These are phyloP conservation scores for Acanthurus tractus DNA, from an alignment of 2,797 vertebrate genomes.

Conservation along the genomic window DNA sequence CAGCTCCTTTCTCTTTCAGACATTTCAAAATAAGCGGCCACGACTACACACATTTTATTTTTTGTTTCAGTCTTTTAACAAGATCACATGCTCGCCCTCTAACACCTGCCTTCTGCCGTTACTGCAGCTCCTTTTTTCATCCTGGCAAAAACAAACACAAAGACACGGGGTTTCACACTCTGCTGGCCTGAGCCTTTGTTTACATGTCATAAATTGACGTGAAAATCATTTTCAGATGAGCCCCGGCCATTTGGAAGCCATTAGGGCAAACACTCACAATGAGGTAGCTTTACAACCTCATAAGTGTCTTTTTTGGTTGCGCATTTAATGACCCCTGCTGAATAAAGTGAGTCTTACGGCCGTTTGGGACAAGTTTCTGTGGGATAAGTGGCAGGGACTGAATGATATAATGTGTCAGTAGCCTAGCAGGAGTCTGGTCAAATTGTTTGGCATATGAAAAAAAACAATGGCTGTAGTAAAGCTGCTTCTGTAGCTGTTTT, in stretches of 20 bases:
- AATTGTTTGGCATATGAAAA: slow-evolving; percentile 29
- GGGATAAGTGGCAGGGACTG: slow-evolving; percentile 44
- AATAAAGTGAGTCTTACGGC: slow-evolving; percentile 69
- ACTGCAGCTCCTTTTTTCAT: slow-evolving; percentile 36
- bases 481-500: slow-evolving; percentile 18
- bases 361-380: slow-evolving; percentile 60
- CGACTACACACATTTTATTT: not conserved
- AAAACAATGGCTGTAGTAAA: slow-evolving; percentile 17
- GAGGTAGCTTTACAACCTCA: slow-evolving; percentile 72
- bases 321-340: slow-evolving; percentile 73
- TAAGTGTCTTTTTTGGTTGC: slow-evolving; percentile 72
- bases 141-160: slow-evolving; percentile 41
- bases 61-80: too few relatives aligned
- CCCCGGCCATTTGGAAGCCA: slow-evolving; percentile 76
- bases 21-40: not conserved
- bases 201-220: slow-evolving; percentile 77
- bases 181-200: slow-evolving; percentile 67
- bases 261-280: slow-evolving; percentile 71
- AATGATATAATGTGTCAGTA: slow-evolving; percentile 51
- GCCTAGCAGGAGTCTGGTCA: slow-evolving; percentile 34
- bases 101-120: slow-evolving; percentile 28
- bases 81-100: slow-evolving; percentile 15
- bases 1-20: not conserved
- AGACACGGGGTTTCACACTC: slow-evolving; percentile 61
- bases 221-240: slow-evolving; percentile 79